Conservation (phyloP, 2,888 invertebrate genomes). For the Dromius quadrimaculatus region DNA sequence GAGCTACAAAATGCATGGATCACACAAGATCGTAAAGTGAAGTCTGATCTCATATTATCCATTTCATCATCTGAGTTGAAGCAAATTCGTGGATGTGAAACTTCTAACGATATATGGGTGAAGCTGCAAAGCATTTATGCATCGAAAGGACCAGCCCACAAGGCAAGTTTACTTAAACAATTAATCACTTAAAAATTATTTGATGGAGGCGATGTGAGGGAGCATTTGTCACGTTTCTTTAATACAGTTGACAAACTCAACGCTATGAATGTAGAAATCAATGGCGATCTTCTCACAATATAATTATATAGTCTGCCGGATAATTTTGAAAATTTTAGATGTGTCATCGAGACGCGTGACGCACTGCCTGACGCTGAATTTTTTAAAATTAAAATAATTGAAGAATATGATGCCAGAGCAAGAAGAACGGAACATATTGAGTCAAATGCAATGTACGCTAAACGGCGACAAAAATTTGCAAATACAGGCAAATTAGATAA, state of each 20-base stretch:
- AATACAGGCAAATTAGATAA: neutral
- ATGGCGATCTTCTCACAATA: conserved; percentile 52
- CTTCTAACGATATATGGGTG: conserved; percentile 58
- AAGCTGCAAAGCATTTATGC: conserved; percentile 59
- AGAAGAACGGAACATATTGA: too few species aligned
- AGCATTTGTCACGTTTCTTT: conserved; percentile 60
- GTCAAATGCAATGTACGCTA: too few species aligned
- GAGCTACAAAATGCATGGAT: neutral
- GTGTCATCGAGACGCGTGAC: conserved; percentile 60
- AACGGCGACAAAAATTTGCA: too few species aligned
- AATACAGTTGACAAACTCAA: conserved; percentile 60
- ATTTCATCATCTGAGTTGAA: neutral
- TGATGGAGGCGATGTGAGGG: conserved; percentile 57
- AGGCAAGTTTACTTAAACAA: conserved; percentile 56
- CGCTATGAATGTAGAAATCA: conserved; percentile 58
- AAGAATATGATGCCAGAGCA: too few species aligned
- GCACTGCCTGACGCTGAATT: conserved; percentile 55
- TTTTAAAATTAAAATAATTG: conserved; percentile 38
- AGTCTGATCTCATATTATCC: neutral
- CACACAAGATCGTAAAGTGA: neutral
- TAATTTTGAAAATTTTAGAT: conserved; percentile 59
- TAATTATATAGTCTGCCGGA: conserved; percentile 59
- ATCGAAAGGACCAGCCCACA: conserved; percentile 60
- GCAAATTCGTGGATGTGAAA: neutral
- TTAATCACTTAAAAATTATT: conserved; percentile 58